Base-by-base conservation (phyloP, 1,140 invertebrate genomes). In the Kradibia gibbosae region DNA sequence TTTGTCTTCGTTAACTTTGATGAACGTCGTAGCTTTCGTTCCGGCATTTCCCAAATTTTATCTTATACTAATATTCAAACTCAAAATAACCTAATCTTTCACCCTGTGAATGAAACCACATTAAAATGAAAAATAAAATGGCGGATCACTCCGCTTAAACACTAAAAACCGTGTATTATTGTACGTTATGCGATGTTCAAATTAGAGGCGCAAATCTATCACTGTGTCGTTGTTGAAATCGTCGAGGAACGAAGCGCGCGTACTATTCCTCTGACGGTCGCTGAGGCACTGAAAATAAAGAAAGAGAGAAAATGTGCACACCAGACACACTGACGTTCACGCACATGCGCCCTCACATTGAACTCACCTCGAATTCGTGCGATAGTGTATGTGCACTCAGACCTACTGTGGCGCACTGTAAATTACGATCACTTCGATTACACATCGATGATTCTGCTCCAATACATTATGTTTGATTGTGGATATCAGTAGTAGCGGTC, bases 251-350 rank as follows among this genome's bases (percentile, higher is more conserved):
- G 22, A 31, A 65, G 50, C 65, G 78, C 70, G 78, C 57, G 78
- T 80, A 55, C 71, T 25, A 53, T 39, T 81, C 73, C 25, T 55
- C 22, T 75, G 80, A 50, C 80, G 75, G 67, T 82, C 75, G 75
- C 74, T 76, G 80, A 82, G 80, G 74, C 80, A 82, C 80, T 82
- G 55, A n/a, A n/a, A 3, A 25, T 1, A 57, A 20, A 71, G 65
- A 70, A 53, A 53, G 53, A 5, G 34, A 10, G 53, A 31, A n/a
- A 60, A 36, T 28, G 74, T n/a, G 60, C 22, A 28, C 17, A 20
- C 50, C 50, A 48, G 42, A 67, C 28, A 39, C 20, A 39, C 34
- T 3, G 22, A 67, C 62, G 60, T 34, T 28, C 60, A 65, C 60
- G 34, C 62, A 67, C 62, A 79, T 71, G 70, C 70, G 73, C 53